Conservation (phyloP, 2,113 vertebrate species). For the Crotalus helleri region DNA sequence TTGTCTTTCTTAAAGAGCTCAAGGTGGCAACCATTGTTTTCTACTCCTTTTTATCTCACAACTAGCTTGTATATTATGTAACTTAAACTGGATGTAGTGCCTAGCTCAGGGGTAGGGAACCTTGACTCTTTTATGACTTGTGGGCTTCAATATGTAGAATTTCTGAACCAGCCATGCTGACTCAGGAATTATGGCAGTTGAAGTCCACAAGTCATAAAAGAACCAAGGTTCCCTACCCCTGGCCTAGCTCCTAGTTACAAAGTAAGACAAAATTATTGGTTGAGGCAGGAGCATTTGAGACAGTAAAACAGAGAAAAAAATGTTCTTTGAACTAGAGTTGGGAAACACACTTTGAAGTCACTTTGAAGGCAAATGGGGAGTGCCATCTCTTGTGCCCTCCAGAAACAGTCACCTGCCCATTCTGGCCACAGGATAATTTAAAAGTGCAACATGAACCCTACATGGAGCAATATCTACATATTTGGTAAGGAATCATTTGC, state of each 20-base stretch:
- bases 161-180: too few species aligned
- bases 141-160: too few species aligned
- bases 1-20: background rate
- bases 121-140: too few species aligned
- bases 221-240: too few species aligned
- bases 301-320: background rate
- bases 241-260: background rate
- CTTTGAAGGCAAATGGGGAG: background rate
- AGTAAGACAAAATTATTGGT: background rate
- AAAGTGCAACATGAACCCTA: background rate
- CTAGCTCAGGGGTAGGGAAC: background rate
- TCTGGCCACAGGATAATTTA: background rate
- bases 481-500: background rate
- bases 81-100: background rate
- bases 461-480: background rate
- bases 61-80: background rate
- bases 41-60: background rate
- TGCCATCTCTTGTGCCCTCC: background rate
- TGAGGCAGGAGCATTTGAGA: background rate
- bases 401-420: background rate
- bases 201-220: too few species aligned
- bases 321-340: background rate
- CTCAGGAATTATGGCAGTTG: too few species aligned
- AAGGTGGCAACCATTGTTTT: background rate
- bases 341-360: background rate